phyloP scores from a whole-genome alignment of 2,113 vertebrate species.

The Pogona vitticeps region DNA sequence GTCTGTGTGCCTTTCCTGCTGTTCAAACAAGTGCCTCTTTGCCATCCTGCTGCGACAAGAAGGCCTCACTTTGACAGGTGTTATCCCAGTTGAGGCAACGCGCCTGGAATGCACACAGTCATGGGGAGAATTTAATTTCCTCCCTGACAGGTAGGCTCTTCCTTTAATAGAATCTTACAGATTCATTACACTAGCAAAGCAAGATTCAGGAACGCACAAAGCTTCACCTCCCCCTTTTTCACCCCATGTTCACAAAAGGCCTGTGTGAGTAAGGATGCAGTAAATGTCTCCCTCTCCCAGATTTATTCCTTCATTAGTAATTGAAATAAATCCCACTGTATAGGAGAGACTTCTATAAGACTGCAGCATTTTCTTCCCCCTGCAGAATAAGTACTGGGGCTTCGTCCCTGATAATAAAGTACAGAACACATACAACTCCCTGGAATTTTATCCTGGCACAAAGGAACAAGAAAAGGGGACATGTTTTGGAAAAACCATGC shows the following conservation, averaged over 20 bases:
- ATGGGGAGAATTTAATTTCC: slow-evolving; percentile 26
- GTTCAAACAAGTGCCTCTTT: accelerated
- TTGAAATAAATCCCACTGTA: slow-evolving; percentile 63
- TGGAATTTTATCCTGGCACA: accelerated
- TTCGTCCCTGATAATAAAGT: slow-evolving; percentile 21
- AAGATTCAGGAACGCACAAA: slow-evolving; percentile 13
- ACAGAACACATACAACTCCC: not conserved
- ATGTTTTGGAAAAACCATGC: not conserved
- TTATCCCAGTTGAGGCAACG: not conserved
- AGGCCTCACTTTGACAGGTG: slow-evolving; percentile 13
- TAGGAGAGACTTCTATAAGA: slow-evolving; percentile 53
- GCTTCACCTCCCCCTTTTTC: slow-evolving; percentile 13
- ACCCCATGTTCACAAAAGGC: slow-evolving; percentile 35
- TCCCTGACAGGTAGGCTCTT: slow-evolving; percentile 47
- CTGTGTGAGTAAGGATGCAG: slow-evolving; percentile 55
- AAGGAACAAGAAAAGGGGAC: not conserved
- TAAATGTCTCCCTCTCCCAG: slow-evolving; percentile 60
- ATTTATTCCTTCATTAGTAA: slow-evolving; percentile 72
- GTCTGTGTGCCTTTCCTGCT: not conserved
- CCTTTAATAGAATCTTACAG: slow-evolving; percentile 19
- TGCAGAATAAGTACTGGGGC: not conserved
- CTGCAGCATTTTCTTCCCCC: slow-evolving; percentile 30
- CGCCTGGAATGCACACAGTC: not conserved
- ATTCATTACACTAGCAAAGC: not conserved
- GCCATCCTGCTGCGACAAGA: not conserved